A percentile compares a stretch with the other conserved stretches of the same genome.
Conservation (phyloP, 2,113 vertebrate genomes). For the Oryzias woworae region DNA sequence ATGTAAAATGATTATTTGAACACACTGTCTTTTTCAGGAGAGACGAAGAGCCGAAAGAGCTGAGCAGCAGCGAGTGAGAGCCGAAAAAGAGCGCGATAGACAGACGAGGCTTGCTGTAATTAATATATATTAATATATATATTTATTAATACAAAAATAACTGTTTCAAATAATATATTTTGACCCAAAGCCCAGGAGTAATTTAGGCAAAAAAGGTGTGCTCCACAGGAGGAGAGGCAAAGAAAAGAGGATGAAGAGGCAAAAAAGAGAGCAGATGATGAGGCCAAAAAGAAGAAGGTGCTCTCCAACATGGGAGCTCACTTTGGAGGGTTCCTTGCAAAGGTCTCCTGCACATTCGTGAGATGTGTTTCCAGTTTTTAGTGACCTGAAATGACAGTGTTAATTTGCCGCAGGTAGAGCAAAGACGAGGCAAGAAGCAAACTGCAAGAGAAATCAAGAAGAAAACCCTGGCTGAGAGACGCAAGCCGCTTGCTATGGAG, state of each 20-base stretch:
- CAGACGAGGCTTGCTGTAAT: constrained; percentile 88
- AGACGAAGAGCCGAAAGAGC: constrained; percentile 89
- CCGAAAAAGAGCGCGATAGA: constrained; percentile 92
- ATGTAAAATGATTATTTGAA: too few species aligned
- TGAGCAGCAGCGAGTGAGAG: constrained; percentile 91
- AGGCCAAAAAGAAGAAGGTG: constrained; percentile 97
- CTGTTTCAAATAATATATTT: neutral
- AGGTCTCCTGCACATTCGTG: constrained; percentile 70
- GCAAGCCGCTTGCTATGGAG: constrained; percentile 79
- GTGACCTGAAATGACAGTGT: neutral
- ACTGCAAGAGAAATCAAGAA: constrained; percentile 87
- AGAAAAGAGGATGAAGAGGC: constrained; percentile 94
- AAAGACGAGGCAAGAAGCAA: constrained; percentile 84
- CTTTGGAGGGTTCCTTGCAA: constrained; percentile 95
- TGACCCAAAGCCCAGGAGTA: neutral
- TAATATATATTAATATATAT: too few species aligned
- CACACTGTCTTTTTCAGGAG: constrained; percentile 77
- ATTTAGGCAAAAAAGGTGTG: neutral
- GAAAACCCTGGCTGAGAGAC: constrained; percentile 83
- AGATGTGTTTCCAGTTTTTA: neutral
- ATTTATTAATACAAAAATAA: too few species aligned
- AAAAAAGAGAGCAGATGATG: constrained; percentile 91
- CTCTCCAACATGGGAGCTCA: constrained; percentile 95
- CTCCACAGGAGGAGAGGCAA: constrained; percentile 89
- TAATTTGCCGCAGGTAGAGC: constrained; percentile 69